These are phyloP conservation scores for Tenthredo mesomela DNA, from an alignment of 2,888 invertebrate species.

Conservation along the genomic window DNA sequence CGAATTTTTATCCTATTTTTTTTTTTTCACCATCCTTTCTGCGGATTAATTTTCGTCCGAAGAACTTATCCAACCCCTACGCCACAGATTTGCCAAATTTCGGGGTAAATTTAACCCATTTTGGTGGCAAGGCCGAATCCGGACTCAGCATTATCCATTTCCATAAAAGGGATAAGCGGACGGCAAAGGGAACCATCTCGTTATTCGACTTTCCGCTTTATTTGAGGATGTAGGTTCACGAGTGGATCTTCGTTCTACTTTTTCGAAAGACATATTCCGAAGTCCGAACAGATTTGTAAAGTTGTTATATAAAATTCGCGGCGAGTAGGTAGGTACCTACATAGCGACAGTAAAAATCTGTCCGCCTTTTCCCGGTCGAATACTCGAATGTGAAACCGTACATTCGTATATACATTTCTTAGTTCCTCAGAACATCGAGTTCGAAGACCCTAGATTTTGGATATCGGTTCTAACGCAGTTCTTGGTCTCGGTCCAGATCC, in stretches of 20 bases:
- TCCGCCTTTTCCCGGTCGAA: neutral
- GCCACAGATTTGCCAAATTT: neutral
- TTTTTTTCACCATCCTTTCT: neutral
- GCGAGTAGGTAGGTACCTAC: neutral
- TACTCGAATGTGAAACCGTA: neutral
- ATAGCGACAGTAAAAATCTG: neutral
- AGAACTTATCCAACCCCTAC: neutral
- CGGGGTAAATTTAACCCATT: neutral
- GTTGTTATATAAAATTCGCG: neutral
- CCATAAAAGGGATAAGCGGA: constrained; percentile 15
- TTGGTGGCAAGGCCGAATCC: neutral
- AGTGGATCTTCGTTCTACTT: neutral
- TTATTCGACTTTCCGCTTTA: neutral
- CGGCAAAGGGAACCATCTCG: neutral
- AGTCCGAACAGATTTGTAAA: neutral
- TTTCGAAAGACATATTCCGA: neutral
- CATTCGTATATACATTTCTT: neutral
- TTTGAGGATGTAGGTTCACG: neutral
- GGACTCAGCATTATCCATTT: neutral
- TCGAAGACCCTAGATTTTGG: neutral
- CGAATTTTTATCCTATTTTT: neutral
- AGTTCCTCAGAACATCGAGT: neutral
- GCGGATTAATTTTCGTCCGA: neutral
- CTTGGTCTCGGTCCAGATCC: constrained; percentile 21
- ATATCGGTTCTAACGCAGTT: neutral